Evolutionary conservation across 2,888 invertebrate genomes (phyloP), one percentile per base, ranked within the genome.

Genomic region (Caenorhabditis imperialis): DNA sequence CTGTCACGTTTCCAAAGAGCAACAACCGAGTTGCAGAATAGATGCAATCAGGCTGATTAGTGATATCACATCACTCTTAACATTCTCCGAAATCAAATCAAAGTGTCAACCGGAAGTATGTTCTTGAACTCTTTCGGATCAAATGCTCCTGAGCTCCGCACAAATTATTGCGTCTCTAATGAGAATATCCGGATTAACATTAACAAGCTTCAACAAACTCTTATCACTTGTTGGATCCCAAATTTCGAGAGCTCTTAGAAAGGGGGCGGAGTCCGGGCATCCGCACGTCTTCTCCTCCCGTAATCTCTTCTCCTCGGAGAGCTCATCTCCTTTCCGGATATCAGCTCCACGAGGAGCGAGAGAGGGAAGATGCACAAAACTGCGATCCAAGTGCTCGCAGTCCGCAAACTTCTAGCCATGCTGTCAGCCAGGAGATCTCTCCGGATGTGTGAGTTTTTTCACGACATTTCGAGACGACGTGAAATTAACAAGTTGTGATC

Each of bases 381-480:
- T 45, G 71, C 62, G 35, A 62, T 71, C 35, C 71, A 62, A 62
- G 62, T 71, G 10, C 50, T 71, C 38, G 61, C 71, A 44, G 61
- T 71, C 22, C 62, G 50, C 12, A 71, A 71, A 57, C 14, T 62
- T 51, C 45, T 71, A 62, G 55, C 71, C 20, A 73, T 73, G 73
- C 65, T 73, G 22, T 63, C 63, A n/a, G 73, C 73, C 30, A 73
- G 73, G 35, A 58, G 73, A 65, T 65, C 65, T 1, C 60, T 73
- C 37, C 30, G 65, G 42, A 60, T 73, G 67, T 74, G 74, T 74
- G 47, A 74, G 69, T 74, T 61, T 54, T 10, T 35, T 2, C n/a
- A n/a, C n/a, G n/a, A n/a, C n/a, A n/a, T n/a, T n/a, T n/a, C n/a
- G n/a, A n/a, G n/a, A n/a, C n/a, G n/a, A n/a, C n/a, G n/a, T n/a